Evolutionary conservation across 2,888 invertebrate genomes (phyloP).

Genomic region (Hydrotaea diabolus): DNA sequence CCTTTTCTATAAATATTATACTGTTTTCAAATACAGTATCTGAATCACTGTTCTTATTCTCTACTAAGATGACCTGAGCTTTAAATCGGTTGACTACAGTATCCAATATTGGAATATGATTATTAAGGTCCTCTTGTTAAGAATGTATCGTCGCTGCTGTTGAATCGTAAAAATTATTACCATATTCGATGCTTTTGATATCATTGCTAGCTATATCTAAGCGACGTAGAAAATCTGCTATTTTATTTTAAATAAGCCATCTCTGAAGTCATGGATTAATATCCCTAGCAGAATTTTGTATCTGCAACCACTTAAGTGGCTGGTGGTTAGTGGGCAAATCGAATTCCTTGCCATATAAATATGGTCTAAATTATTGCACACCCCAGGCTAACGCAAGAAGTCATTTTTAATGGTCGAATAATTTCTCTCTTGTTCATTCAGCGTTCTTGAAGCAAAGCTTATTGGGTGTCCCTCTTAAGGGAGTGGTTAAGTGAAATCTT

Average conservation of each 20-base stretch:
- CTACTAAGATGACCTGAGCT: neutral
- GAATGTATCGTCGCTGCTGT: constrained; percentile 20
- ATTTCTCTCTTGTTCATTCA: neutral
- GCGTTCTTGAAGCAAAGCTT: neutral
- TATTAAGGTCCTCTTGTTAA: too few relatives aligned
- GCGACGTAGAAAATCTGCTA: constrained; percentile 33
- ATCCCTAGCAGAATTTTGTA: too few relatives aligned
- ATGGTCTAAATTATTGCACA: neutral
- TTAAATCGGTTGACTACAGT: too few relatives aligned
- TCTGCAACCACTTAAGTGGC: constrained; percentile 24
- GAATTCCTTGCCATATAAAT: neutral
- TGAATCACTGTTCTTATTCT: constrained; percentile 10
- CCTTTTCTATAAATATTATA: neutral
- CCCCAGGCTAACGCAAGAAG: constrained; percentile 28
- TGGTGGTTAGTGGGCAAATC: constrained; percentile 34
- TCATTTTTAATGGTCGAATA: neutral
- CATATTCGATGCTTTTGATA: constrained; percentile 11
- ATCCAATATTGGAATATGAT: too few relatives aligned
- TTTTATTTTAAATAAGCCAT: constrained; percentile 28
- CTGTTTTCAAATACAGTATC: neutral
- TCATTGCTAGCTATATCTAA: constrained; percentile 13
- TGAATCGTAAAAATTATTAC: neutral
- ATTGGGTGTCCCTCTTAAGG: constrained; percentile 32
- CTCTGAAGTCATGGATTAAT: constrained; percentile 36
- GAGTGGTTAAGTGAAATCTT: too few relatives aligned